A percentile compares a stretch with the other conserved stretches of the same genome.
These are phyloP conservation scores for Paraescarpia echinospica DNA, from an alignment of 1,140 invertebrate species.

Conservation along the genomic window DNA sequence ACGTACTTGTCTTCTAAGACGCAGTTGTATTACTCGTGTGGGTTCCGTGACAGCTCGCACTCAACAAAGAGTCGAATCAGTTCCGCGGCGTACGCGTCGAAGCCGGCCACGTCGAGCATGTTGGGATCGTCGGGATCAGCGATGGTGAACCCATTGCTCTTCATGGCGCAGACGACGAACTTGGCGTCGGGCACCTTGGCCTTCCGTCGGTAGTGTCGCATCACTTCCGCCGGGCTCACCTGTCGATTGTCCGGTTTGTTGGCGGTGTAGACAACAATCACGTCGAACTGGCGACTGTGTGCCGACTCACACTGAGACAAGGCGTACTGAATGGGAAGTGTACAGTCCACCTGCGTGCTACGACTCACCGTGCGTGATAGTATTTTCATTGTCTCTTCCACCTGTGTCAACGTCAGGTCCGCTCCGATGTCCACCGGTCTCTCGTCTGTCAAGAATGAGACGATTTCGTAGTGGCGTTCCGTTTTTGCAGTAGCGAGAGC, in stretches of 20 bases:
- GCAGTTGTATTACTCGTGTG: no score
- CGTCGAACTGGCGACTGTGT: slow-evolving; percentile 37
- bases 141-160: slow-evolving; percentile 57
- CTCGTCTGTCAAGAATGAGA: slow-evolving; percentile 39
- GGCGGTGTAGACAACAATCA: slow-evolving; percentile 52
- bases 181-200: slow-evolving; percentile 48
- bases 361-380: slow-evolving; percentile 40
- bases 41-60: no score
- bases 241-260: slow-evolving; percentile 42
- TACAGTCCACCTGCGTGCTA: slow-evolving; percentile 59
- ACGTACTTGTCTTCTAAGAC: no score
- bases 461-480: slow-evolving; percentile 39
- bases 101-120: slow-evolving; percentile 68
- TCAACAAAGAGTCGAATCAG: no score
- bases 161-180: slow-evolving; percentile 63
- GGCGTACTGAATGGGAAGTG: slow-evolving; percentile 66
- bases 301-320: slow-evolving; percentile 55
- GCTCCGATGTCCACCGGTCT: neutral
- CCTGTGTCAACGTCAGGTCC: slow-evolving; percentile 44
- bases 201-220: slow-evolving; percentile 39
- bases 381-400: slow-evolving; percentile 42
- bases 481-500: slow-evolving; percentile 32
- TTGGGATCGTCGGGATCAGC: slow-evolving; percentile 60
- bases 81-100: slow-evolving; percentile 54
- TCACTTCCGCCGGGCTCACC: slow-evolving; percentile 40